These are phyloP conservation scores for Epinephelus malabaricus DNA, from an alignment of 2,797 vertebrate species.

Conservation along the genomic window DNA sequence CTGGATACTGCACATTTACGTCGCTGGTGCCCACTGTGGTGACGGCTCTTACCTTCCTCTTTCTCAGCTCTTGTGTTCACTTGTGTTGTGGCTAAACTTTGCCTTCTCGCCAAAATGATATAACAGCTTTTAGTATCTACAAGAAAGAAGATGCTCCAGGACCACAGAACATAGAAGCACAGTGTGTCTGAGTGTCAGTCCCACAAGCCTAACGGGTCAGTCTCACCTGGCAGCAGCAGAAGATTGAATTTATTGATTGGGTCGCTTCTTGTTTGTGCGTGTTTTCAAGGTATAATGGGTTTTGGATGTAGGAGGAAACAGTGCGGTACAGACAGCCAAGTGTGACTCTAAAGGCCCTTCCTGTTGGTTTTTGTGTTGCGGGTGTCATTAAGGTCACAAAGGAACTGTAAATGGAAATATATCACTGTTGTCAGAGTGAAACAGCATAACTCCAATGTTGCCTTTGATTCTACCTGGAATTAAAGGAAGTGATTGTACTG, in stretches of 20 bases:
- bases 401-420: slow-evolving; percentile 46
- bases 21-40: background rate
- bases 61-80: slow-evolving; percentile 13
- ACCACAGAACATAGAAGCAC: slow-evolving; percentile 7
- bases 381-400: slow-evolving; percentile 52
- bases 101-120: background rate
- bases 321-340: slow-evolving; percentile 46
- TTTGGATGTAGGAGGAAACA: slow-evolving; percentile 56
- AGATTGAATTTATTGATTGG: slow-evolving; percentile 77
- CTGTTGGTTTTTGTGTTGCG: slow-evolving; percentile 13
- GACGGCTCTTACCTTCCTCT: slow-evolving; percentile 8
- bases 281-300: slow-evolving; percentile 51
- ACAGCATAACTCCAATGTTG: background rate
- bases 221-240: slow-evolving; percentile 58
- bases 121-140: slow-evolving; percentile 19
- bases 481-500: background rate
- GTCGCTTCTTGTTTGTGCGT: slow-evolving; percentile 54
- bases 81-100: background rate
- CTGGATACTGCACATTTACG: background rate
- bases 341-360: slow-evolving; percentile 40
- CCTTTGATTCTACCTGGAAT: background rate
- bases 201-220: slow-evolving; percentile 42
- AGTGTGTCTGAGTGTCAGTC: slow-evolving; percentile 30
- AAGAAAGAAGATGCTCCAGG: slow-evolving; percentile 30
- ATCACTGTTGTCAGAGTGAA: slow-evolving; percentile 41